These are phyloP conservation scores for Lethocerus indicus DNA, from an alignment of 1,140 invertebrate species.

Conservation along the genomic window DNA sequence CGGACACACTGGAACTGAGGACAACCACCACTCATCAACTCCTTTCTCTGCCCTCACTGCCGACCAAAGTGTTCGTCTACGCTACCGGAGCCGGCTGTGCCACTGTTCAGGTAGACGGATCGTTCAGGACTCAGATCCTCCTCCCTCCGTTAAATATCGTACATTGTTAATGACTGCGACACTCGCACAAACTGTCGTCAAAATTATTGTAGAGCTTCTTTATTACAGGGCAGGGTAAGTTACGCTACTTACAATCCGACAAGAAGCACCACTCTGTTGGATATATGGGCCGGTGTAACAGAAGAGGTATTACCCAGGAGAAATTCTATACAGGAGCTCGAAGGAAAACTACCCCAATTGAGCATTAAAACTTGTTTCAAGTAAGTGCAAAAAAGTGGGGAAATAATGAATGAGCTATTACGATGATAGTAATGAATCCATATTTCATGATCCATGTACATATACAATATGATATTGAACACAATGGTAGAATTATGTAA, in stretches of 20 bases:
- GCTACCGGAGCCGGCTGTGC: slow-evolving; percentile 45
- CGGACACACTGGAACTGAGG: slow-evolving; percentile 38
- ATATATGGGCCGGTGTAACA: slow-evolving; percentile 35
- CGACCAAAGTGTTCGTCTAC: slow-evolving; percentile 45
- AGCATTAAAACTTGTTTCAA: slow-evolving; percentile 40
- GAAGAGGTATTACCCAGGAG: slow-evolving; percentile 37
- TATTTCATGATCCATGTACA: not conserved
- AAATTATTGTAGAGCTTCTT: not conserved
- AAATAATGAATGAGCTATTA: no score
- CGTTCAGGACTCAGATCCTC: no score
- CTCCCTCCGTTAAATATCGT: no score
- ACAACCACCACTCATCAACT: slow-evolving; percentile 30
- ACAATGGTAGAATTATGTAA: no score
- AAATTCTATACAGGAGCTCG: slow-evolving; percentile 37
- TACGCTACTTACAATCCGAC: slow-evolving; percentile 38
- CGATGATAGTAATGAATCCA: not conserved
- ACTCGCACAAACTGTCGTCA: not conserved
- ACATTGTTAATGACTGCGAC: not conserved
- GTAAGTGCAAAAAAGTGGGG: no score
- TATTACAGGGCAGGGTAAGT: slow-evolving; percentile 21
- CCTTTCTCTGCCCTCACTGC: slow-evolving; percentile 36
- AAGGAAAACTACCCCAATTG: slow-evolving; percentile 37
- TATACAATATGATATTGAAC: not conserved
- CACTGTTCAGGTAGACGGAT: slow-evolving; percentile 33
- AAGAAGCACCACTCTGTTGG: slow-evolving; percentile 31